Percentiles rank a stretch among this genome's conserved stretches.
phyloP scores from a whole-genome alignment of 2,113 vertebrate species.

The Azemiops feae region DNA sequence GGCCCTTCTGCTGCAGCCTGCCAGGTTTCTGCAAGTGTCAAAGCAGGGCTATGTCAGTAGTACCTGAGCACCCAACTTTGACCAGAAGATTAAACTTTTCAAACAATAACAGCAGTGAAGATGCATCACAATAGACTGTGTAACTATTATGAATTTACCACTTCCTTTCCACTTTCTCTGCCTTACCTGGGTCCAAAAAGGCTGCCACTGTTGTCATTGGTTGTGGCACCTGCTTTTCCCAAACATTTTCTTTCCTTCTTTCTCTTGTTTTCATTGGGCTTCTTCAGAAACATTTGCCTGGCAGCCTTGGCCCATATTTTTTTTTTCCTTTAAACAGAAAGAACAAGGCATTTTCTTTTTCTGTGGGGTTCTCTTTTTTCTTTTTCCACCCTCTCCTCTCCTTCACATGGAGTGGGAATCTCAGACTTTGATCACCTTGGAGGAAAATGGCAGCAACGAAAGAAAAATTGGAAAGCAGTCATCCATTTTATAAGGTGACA shows the following conservation, averaged over 20 bases:
- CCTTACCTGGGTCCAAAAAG: constrained; percentile 49
- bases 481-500: constrained; percentile 64
- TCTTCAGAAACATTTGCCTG: constrained; percentile 52
- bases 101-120: constrained; percentile 31
- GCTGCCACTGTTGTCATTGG: constrained; percentile 38
- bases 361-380: neutral
- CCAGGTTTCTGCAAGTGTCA: constrained; percentile 69
- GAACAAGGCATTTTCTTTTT: constrained; percentile 12
- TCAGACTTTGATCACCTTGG: constrained; percentile 37
- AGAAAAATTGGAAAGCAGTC: constrained; percentile 50
- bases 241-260: neutral
- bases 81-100: constrained; percentile 69
- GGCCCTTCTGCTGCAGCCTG: constrained; percentile 57
- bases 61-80: constrained; percentile 69
- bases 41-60: constrained; percentile 72
- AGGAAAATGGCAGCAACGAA: constrained; percentile 26
- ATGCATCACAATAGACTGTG: constrained; percentile 27
- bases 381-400: neutral
- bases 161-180: constrained; percentile 58
- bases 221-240: constrained; percentile 54
- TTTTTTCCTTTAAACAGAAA: constrained; percentile 5
- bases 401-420: neutral
- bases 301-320: neutral
- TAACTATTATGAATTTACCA: neutral
- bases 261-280: neutral